phyloP scores from a whole-genome alignment of 2,797 vertebrate species.

The Sebastes minor region DNA sequence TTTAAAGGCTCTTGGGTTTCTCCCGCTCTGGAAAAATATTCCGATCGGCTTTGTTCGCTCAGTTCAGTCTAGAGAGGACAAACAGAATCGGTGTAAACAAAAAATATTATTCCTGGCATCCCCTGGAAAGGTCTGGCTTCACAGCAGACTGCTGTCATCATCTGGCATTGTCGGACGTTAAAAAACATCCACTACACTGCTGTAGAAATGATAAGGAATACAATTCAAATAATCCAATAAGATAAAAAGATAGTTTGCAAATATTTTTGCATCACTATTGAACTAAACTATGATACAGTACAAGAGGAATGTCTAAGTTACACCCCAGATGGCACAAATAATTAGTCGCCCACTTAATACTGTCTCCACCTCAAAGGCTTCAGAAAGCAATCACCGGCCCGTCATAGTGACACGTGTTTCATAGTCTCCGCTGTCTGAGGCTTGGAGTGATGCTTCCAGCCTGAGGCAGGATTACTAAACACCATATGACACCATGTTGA shows the following conservation, averaged over 20 bases:
- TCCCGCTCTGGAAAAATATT: constrained; percentile 82
- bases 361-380: constrained; percentile 44
- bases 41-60: constrained; percentile 79
- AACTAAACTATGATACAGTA: constrained; percentile 17
- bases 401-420: constrained; percentile 37
- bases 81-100: constrained; percentile 75
- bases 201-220: constrained; percentile 9
- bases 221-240: constrained; percentile 2
- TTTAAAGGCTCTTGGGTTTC: constrained; percentile 78
- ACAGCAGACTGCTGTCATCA: constrained; percentile 57
- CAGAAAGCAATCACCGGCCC: constrained; percentile 33
- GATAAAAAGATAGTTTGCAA: neutral
- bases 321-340: constrained; percentile 31
- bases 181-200: constrained; percentile 21
- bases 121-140: constrained; percentile 54
- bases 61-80: constrained; percentile 76
- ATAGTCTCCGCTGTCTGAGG: constrained; percentile 15
- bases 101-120: constrained; percentile 72
- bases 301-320: constrained; percentile 16
- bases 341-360: constrained; percentile 14
- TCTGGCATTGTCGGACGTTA: constrained; percentile 25
- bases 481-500: constrained; percentile 37
- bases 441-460: constrained; percentile 23
- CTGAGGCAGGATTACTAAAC: constrained; percentile 41
- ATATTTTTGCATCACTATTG: neutral